Conservation (phyloP, 2,113 vertebrate species). For the Drymodes brunneopygia region DNA sequence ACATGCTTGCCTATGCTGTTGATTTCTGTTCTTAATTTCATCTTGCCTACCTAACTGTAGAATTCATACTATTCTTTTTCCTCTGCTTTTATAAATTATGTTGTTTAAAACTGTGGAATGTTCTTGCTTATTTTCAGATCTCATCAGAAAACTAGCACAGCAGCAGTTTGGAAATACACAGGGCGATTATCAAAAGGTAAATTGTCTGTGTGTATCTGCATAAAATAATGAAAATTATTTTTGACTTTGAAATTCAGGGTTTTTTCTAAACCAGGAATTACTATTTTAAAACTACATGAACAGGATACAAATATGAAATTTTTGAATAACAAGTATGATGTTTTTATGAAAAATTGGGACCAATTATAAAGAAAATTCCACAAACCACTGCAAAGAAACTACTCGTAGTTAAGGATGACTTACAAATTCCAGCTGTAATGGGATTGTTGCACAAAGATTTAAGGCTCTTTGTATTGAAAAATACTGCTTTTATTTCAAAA, state of each 20-base stretch:
- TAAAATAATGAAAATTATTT: not conserved
- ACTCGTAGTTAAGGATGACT: not conserved
- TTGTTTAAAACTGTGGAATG: slow-evolving; percentile 41
- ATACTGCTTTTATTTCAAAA: not conserved
- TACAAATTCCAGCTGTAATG: not conserved
- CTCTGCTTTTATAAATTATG: not conserved
- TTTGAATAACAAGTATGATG: not conserved
- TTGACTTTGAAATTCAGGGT: not conserved
- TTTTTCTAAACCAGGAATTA: not conserved
- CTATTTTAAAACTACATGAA: not conserved
- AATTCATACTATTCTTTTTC: not conserved
- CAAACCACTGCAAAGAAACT: not conserved
- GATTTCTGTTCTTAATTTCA: not conserved
- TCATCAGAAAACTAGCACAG: slow-evolving; percentile 81
- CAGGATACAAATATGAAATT: not conserved
- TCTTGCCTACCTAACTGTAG: not conserved
- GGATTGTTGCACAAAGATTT: not conserved
- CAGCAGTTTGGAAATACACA: slow-evolving; percentile 79
- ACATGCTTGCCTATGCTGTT: not conserved
- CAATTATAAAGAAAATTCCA: not conserved
- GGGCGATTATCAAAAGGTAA: slow-evolving; percentile 89
- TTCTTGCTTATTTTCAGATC: slow-evolving; percentile 78
- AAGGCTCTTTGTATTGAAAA: not conserved
- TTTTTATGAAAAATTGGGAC: not conserved
- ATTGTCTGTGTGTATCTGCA: not conserved